Evolutionary conservation across 2,797 vertebrate genomes (phyloP).

Genomic region (Aplochiton taeniatus): DNA sequence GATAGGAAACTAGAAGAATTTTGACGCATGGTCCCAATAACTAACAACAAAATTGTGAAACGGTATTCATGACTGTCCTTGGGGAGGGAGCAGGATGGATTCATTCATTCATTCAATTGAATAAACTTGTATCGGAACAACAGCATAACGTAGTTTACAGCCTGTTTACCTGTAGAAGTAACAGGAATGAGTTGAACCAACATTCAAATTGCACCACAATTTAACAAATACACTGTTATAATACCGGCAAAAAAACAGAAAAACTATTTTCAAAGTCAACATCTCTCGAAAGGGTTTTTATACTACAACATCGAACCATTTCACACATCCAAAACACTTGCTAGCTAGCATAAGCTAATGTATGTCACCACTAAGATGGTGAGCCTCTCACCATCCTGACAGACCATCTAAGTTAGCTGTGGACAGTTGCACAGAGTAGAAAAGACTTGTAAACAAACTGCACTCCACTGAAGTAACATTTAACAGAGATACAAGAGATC

Average conservation of each 20-base stretch:
- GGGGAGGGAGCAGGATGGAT: no score
- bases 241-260: neutral
- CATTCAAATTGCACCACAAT: no score
- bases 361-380: conserved; percentile 60
- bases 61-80: neutral
- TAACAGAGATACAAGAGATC: conserved; percentile 65
- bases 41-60: neutral
- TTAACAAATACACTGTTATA: neutral
- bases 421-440: conserved; percentile 60
- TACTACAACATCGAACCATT: conserved; percentile 62
- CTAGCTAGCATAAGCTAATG: conserved; percentile 69
- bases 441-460: conserved; percentile 73
- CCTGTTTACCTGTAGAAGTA: no score
- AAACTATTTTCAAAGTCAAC: neutral
- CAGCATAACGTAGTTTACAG: no score
- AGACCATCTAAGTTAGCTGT: conserved; percentile 56
- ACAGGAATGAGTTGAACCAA: no score
- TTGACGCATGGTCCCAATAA: no score
- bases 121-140: no score
- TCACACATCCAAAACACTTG: conserved; percentile 72
- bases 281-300: conserved; percentile 43
- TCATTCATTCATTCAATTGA: no score
- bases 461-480: conserved; percentile 56
- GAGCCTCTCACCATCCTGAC: conserved; percentile 73
- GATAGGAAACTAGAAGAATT: no score